Evolutionary conservation across 2,797 vertebrate genomes (phyloP).

Genomic region (Discoglossus pictus): DNA sequence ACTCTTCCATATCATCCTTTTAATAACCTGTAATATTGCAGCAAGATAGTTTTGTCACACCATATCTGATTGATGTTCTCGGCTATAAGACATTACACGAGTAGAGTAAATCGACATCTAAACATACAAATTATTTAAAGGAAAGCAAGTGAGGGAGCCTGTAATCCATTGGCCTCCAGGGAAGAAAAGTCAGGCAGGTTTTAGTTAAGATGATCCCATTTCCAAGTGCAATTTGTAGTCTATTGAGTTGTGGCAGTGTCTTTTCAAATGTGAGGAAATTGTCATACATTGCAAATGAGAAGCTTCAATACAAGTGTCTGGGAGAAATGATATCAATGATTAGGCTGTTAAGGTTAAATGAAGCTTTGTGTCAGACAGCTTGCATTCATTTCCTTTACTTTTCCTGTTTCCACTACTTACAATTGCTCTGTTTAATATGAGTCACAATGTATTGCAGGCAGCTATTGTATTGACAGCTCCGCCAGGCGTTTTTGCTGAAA

Average conservation of each 20-base stretch:
- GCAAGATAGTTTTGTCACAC: conserved; percentile 79
- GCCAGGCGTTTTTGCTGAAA: conserved; percentile 71
- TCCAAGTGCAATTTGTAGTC: conserved; percentile 94
- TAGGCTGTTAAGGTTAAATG: conserved; percentile 86
- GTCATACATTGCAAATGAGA: conserved; percentile 96
- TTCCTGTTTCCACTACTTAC: conserved; percentile 65
- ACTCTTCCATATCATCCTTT: conserved; percentile 77
- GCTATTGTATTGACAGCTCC: conserved; percentile 68
- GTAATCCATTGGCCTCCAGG: conserved; percentile 64
- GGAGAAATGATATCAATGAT: conserved; percentile 83
- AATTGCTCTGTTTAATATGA: conserved; percentile 81
- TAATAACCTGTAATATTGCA: conserved; percentile 88
- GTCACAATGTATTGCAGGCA: conserved; percentile 71
- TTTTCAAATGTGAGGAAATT: conserved; percentile 92
- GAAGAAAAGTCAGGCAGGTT: conserved; percentile 74
- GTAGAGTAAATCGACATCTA: conserved; percentile 84
- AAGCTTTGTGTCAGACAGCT: conserved; percentile 70
- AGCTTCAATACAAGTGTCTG: conserved; percentile 70
- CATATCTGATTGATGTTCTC: conserved; percentile 84
- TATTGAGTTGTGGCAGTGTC: conserved; percentile 92
- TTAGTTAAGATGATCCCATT: conserved; percentile 88
- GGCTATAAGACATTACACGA: conserved; percentile 79
- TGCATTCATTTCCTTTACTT: conserved; percentile 74
- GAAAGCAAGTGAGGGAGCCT: conserved; percentile 65
- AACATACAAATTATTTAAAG: conserved; percentile 99